A percentile compares a stretch with the other conserved stretches of the same genome.
Conservation (phyloP, 2,888 invertebrate species). For the Epinotia demarniana region DNA sequence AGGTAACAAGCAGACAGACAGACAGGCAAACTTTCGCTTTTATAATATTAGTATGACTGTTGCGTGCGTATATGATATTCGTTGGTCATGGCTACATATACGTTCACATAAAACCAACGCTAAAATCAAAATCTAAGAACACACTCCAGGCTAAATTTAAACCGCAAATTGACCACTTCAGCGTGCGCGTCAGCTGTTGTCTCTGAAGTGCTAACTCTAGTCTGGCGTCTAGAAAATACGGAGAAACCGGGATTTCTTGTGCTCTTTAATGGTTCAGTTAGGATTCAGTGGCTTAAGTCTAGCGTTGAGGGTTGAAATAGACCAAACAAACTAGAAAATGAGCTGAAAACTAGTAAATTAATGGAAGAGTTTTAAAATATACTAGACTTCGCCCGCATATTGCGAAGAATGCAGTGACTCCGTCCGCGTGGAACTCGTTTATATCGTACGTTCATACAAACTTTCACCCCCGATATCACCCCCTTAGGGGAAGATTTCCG, state of each 20-base stretch:
- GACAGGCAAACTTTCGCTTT: no score
- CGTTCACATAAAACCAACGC: not conserved
- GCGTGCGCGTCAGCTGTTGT: slow-evolving; percentile 20
- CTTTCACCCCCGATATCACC: no score
- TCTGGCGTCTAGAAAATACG: slow-evolving; percentile 16
- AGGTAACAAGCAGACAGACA: no score
- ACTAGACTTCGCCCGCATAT: no score
- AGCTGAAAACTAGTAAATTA: not conserved
- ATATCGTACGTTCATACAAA: no score
- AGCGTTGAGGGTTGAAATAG: not conserved
- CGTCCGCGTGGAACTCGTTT: no score
- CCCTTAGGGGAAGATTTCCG: no score
- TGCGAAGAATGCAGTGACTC: no score
- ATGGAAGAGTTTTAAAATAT: not conserved
- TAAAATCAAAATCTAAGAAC: not conserved
- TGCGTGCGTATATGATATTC: no score
- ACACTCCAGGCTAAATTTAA: slow-evolving; percentile 18
- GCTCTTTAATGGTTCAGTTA: not conserved
- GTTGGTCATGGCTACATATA: no score
- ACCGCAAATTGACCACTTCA: slow-evolving; percentile 26
- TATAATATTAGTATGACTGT: no score
- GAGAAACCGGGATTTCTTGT: slow-evolving; percentile 17
- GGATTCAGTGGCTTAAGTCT: not conserved
- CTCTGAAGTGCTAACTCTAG: slow-evolving; percentile 22
- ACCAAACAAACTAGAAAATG: not conserved